These are phyloP conservation scores for Nasonovia ribisnigri DNA, from an alignment of 2,888 invertebrate species.

Conservation along the genomic window DNA sequence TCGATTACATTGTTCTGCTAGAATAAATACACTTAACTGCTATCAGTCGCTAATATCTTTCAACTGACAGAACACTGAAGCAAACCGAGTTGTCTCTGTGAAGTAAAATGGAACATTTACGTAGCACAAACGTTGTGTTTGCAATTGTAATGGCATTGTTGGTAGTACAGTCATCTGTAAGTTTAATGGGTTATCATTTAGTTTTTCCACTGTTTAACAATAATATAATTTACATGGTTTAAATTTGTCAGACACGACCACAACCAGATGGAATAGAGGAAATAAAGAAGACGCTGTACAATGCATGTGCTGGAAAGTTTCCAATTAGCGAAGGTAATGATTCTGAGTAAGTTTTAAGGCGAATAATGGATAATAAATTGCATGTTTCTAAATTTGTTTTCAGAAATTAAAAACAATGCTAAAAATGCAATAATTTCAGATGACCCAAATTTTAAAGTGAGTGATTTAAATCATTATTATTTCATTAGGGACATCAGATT, in stretches of 20 bases:
- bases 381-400: constrained; percentile 3
- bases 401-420: background rate
- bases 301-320: background rate
- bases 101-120: constrained; percentile 4
- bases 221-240: constrained; percentile 5
- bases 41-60: constrained; percentile 7
- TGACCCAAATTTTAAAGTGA: constrained; percentile 33
- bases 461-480: background rate
- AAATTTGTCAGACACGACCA: background rate
- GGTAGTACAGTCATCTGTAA: constrained; percentile 6
- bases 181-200: background rate
- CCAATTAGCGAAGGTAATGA: constrained; percentile 20
- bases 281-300: constrained; percentile 14
- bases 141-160: background rate
- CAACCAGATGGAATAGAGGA: background rate
- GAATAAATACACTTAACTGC: background rate
- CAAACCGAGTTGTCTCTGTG: background rate
- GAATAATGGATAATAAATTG: background rate
- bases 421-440: background rate
- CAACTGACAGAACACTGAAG: background rate
- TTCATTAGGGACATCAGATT: background rate
- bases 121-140: background rate
- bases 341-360: too few species aligned
- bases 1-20: background rate
- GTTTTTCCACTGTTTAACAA: background rate